Base-by-base conservation (phyloP, 1,140 invertebrate genomes). In the Neodiprion virginianus region DNA sequence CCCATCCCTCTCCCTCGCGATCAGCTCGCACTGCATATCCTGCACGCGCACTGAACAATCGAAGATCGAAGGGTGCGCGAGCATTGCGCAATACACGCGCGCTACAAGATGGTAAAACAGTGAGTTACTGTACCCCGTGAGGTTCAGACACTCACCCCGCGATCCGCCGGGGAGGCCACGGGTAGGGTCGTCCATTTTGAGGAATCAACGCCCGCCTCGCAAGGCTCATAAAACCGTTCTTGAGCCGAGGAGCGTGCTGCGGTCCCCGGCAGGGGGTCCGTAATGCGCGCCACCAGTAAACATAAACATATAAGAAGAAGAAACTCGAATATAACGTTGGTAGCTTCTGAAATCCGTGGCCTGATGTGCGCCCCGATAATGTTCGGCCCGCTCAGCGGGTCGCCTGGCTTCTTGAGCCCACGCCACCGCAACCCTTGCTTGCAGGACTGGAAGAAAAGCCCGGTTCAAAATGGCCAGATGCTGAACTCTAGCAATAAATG, bases 331-430 rank as follows among this genome's bases (percentile, higher is more conserved):
- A 82, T 82, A 85, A 86, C 28, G 84, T 85, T 85, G 82, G 85
- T 86, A 86, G 84, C 84, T 86, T 86, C 84, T 86, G 85, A 86
- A 86, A 86, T 86, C 84, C 84, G 84, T 86, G 82, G 53, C 82
- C 82, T 86, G 85, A 86, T 86, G 77, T 79, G 75, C 77, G 79
- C 53, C 74, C 77, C 83, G 85, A 86, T 86, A 86, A 84, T 86
- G 85, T 86, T 86, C 53, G 84, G 84, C 80, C 82, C 81, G 77
- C 84, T 73, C 85, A 85, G 85, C 85, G 78, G 84, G 85, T 74
- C 83, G 85, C 83, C 84, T 69, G 73, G 53, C 81, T 82, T 84
- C 83, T 82, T 61, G 11, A 17, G n/a, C 11, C 11, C 28, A 40
- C 28, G 28, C 28, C 28, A 61, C 53, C 53, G n/a, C 53, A 61